These are phyloP conservation scores for Dipus sagitta DNA, from an alignment of 2,797 vertebrate genomes.

Conservation along the genomic window DNA sequence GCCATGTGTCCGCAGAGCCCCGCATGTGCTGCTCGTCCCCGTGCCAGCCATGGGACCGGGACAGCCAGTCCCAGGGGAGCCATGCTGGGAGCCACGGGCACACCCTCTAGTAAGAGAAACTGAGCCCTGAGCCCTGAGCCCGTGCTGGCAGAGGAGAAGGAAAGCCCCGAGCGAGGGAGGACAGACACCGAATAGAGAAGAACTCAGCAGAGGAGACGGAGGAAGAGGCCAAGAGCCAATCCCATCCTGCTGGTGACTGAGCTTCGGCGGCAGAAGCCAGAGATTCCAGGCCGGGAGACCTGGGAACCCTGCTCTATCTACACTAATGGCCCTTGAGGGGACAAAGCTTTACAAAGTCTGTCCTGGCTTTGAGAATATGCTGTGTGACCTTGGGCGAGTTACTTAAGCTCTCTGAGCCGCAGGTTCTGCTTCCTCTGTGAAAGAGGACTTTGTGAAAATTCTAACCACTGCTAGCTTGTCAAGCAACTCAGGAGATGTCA, in stretches of 20 bases:
- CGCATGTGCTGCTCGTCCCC: rapidly evolving
- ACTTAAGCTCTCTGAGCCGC: conserved; percentile 20
- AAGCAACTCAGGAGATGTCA: neutral
- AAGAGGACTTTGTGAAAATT: neutral
- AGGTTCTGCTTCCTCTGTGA: neutral
- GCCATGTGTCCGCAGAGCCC: neutral
- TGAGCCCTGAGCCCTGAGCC: neutral
- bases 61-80: neutral
- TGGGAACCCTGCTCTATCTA: neutral
- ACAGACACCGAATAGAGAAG: neutral
- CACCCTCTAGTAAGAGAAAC: neutral
- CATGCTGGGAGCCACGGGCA: neutral
- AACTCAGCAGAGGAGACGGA: neutral
- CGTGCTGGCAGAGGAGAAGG: neutral
- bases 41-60: neutral
- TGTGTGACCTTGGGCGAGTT: neutral
- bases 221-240: neutral
- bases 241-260: neutral
- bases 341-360: neutral
- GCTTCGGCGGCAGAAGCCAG: neutral
- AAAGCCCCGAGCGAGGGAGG: neutral
- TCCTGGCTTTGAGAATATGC: neutral
- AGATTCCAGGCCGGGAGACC: neutral
- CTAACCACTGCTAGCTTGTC: neutral
- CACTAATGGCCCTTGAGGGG: neutral